These are phyloP conservation scores for Aphelenchoides fujianensis DNA, from an alignment of 1,140 invertebrate species.

Conservation along the genomic window DNA sequence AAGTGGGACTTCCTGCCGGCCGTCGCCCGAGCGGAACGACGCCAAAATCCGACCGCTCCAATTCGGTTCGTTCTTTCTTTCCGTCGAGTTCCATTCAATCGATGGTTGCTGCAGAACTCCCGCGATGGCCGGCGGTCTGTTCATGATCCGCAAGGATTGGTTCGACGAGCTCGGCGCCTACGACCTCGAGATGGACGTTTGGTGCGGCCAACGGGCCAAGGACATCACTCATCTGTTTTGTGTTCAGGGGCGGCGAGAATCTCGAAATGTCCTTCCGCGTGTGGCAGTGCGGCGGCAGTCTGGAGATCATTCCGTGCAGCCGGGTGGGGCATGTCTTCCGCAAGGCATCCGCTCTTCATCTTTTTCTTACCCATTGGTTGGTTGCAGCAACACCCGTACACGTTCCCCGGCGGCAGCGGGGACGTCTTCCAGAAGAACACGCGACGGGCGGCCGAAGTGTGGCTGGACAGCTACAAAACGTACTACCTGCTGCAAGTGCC, in stretches of 20 bases:
- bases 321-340: constrained; percentile 61
- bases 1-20: constrained; percentile 68
- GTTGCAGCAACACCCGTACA: constrained; percentile 88
- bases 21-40: constrained; percentile 64
- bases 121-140: constrained; percentile 92
- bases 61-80: constrained; percentile 62
- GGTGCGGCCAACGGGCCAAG: no score
- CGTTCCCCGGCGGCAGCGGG: constrained; percentile 78
- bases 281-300: constrained; percentile 63
- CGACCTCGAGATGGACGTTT: constrained; percentile 96
- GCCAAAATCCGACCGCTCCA: constrained; percentile 64
- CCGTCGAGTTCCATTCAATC: neutral
- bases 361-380: no score
- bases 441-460: constrained; percentile 89
- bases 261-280: constrained; percentile 74
- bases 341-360: no score
- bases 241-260: constrained; percentile 33
- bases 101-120: constrained; percentile 70
- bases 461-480: constrained; percentile 94
- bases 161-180: constrained; percentile 89
- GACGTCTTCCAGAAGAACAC: constrained; percentile 71
- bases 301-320: constrained; percentile 59
- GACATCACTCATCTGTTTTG: no score
- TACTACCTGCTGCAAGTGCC: constrained; percentile 71
- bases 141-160: constrained; percentile 84